Percentiles rank a stretch among this genome's conserved stretches.
phyloP scores from a whole-genome alignment of 2,888 invertebrate species.

The Invenusta paracnida region DNA sequence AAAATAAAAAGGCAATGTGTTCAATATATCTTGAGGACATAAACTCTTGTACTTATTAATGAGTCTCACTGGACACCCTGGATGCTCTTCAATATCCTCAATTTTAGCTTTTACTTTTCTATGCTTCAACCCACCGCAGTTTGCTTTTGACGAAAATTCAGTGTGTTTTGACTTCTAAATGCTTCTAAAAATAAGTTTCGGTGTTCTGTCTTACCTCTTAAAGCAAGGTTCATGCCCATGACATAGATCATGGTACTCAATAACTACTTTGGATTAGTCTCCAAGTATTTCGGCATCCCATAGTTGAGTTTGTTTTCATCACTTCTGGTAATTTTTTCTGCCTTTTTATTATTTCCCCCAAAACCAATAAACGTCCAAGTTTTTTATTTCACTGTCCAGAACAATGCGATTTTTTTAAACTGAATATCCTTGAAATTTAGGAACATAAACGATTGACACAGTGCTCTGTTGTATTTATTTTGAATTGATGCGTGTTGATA shows the following conservation, averaged over 20 bases:
- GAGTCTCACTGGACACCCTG: background rate
- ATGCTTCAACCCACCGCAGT: background rate
- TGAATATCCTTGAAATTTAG: background rate
- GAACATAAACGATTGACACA: background rate
- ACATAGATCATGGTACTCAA: too few species aligned
- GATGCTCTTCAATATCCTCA: background rate
- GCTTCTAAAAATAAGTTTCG: background rate
- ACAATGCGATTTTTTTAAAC: background rate
- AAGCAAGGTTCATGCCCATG: background rate
- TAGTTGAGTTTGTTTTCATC: background rate
- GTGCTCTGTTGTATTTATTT: background rate
- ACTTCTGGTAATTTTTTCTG: background rate
- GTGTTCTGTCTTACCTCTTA: background rate
- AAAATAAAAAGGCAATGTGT: background rate
- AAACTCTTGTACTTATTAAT: background rate
- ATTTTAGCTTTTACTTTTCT: background rate
- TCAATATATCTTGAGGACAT: background rate
- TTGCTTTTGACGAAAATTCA: background rate
- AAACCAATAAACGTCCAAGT: background rate
- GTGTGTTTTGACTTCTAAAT: background rate
- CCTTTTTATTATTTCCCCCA: background rate
- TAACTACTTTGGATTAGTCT: background rate
- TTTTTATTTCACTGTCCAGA: background rate
- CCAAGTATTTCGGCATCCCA: background rate
- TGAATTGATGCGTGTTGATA: background rate